Evolutionary conservation across 2,888 invertebrate species (phyloP), one percentile per base, ranked within the genome.

Genomic region (Tricholauxania praeusta): DNA sequence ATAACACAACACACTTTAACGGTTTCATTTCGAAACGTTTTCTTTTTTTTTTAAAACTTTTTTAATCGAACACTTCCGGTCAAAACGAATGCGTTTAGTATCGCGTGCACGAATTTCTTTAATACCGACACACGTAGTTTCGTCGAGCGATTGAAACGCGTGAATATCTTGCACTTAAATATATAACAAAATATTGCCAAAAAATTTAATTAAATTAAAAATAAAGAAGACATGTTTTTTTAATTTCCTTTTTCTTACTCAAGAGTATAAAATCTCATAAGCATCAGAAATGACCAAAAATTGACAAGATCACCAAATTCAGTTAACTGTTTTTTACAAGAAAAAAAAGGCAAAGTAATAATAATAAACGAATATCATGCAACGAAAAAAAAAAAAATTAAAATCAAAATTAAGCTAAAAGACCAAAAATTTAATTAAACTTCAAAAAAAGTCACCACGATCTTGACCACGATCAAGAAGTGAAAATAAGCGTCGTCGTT

Each of bases 1-100:
- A 63, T 57, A 76, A 28, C 49, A 69, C 14, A 19, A 65, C 49
- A 6, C 71, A 28, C 49, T 63, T 48, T 1, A 39, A 39, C 10
- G 39, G 39, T 39, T 10, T 39, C 39, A 39, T 39, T 39, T 39
- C 10, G 10, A 10, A 39, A 4, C 8, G 6, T 39, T 39, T 39
- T 10, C 10, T 10, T 39, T 5, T 39, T 39, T 8, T 4, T 39
- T 39, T 39, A 10, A 10, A n/a, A 10, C 2, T 39, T 39, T 39
- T 39, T 39, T 10, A 39, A 39, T 39, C 8, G 39, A 39, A 39
- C 39, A 39, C 39, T 39, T 39, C 39, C 39, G 39, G 39, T 39
- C 60, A 8, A 22, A 12, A 22, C 52, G 12, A 52, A 22, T 53
- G 10, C 39, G 60, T 6, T 32, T 22, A 6, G 14, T n/a, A 48